Evolutionary conservation across 2,888 invertebrate species (phyloP).

Genomic region (Clanis bilineata): DNA sequence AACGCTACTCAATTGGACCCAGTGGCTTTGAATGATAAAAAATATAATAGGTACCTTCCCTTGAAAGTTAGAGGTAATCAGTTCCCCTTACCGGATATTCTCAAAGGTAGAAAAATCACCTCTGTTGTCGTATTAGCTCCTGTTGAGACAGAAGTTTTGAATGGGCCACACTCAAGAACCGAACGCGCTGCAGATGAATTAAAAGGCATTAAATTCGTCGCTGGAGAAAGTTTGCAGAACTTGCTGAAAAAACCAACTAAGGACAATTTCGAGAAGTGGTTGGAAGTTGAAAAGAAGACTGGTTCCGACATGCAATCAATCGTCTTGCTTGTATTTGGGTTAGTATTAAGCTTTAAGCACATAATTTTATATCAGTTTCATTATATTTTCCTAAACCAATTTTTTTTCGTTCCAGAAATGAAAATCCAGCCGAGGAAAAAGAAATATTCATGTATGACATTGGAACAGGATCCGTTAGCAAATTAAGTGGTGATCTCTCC

Average conservation of each 20-base stretch:
- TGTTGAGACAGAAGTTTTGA: conserved; percentile 86
- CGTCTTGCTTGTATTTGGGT: conserved; percentile 91
- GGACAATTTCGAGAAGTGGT: conserved; percentile 91
- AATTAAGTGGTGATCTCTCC: conserved; percentile 90
- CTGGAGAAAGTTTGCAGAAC: conserved; percentile 88
- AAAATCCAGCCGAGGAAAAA: conserved; percentile 78
- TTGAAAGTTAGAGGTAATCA: conserved; percentile 92
- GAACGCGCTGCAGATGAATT: conserved; percentile 82
- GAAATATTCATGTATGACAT: conserved; percentile 96
- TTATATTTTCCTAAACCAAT: neutral
- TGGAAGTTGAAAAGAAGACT: conserved; percentile 89
- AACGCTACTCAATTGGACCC: conserved; percentile 89
- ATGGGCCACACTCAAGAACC: conserved; percentile 69
- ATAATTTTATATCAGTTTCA: neutral
- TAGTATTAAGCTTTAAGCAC: conserved; percentile 66
- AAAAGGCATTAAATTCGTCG: conserved; percentile 87
- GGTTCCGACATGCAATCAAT: conserved; percentile 90
- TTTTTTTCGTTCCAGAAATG: conserved; percentile 64
- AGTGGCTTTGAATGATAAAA: conserved; percentile 87
- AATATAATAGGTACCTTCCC: conserved; percentile 92
- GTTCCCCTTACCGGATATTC: conserved; percentile 90
- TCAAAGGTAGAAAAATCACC: conserved; percentile 89
- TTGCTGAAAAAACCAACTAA: conserved; percentile 88
- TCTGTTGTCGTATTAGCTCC: conserved; percentile 94
- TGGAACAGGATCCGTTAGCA: conserved; percentile 87